Evolutionary conservation across 2,113 vertebrate genomes (phyloP), one percentile per base, ranked within the genome.

Genomic region (Sinocyclocheilus anophthalmus): DNA sequence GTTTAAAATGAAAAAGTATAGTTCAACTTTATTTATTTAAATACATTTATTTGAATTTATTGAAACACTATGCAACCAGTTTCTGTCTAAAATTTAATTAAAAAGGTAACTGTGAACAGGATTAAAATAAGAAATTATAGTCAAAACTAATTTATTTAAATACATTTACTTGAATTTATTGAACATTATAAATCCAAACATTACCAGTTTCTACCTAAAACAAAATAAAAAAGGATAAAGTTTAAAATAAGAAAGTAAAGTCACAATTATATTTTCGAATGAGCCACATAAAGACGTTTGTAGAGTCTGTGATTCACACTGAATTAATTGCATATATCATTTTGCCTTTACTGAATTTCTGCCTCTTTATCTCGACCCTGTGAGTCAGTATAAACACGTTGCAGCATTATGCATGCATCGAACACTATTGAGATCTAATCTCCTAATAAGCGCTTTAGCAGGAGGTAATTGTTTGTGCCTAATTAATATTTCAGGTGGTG

Each of bases 401-500:
- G 33, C n/a, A 48, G 57, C 20, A 59, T 24, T 81, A 65, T 69
- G 24, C 42, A 30, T 22, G 37, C 24, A 26, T 2, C 14, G 0
- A 42, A n/a, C 59, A 65, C 78, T 42, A 45, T 42, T 81, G 59
- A 65, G 78, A 81, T 81, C 57, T 81, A 81, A 81, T 81, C 78
- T 63, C 59, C 57, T 65, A 81, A 81, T 48, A 65, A 81, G 30
- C 39, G 5, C 78, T 81, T 45, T 45, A 65, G 37, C 7, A 18
- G 3, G 78, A 69, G 61, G 80, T 69, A 82, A 82, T 82, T 69
- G 61, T 82, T 82, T 82, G 78, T 53, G 61, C 11, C 61, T 82
- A 82, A 82, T 82, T 67, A 50, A 67, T 82, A 82, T 82, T 82
- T 82, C 80, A 82, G 80, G 80, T 82, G 80, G 14, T 22, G 80